Conservation (phyloP, 2,113 vertebrate species). For the Circaetus cinerascens region DNA sequence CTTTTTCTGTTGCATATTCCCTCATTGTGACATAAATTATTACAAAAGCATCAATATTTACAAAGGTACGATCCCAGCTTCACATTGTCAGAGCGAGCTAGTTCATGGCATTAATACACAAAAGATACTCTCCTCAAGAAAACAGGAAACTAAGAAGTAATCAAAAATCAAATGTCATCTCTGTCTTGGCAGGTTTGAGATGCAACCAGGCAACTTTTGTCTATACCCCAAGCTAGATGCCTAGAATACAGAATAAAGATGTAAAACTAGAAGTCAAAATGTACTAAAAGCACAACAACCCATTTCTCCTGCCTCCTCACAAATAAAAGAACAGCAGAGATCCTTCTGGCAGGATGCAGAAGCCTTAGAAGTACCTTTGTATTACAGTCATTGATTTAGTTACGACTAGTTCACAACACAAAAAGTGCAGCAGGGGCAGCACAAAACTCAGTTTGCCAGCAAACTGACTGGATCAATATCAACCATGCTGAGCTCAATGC, state of each 20-base stretch:
- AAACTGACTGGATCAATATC: background rate
- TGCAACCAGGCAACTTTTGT: background rate
- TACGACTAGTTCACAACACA: background rate
- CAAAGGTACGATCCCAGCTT: background rate
- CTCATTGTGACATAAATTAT: background rate
- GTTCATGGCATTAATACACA: background rate
- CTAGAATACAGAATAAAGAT: background rate
- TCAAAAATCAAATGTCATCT: background rate
- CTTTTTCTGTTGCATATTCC: background rate
- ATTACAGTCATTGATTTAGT: background rate
- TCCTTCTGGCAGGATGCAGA: background rate
- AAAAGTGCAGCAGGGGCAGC: background rate
- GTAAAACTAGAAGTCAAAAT: background rate
- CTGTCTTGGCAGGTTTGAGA: background rate
- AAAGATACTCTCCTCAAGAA: background rate
- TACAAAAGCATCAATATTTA: background rate
- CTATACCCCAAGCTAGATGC: background rate
- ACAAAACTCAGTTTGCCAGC: background rate
- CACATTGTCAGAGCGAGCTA: rapidly evolving
- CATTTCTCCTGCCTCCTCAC: background rate
- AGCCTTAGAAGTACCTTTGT: background rate
- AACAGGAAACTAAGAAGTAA: background rate
- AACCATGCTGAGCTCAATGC: background rate
- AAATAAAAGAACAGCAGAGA: background rate
- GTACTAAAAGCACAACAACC: background rate